These are phyloP conservation scores for Craniophora ligustri DNA, from an alignment of 2,888 invertebrate species.

Conservation along the genomic window DNA sequence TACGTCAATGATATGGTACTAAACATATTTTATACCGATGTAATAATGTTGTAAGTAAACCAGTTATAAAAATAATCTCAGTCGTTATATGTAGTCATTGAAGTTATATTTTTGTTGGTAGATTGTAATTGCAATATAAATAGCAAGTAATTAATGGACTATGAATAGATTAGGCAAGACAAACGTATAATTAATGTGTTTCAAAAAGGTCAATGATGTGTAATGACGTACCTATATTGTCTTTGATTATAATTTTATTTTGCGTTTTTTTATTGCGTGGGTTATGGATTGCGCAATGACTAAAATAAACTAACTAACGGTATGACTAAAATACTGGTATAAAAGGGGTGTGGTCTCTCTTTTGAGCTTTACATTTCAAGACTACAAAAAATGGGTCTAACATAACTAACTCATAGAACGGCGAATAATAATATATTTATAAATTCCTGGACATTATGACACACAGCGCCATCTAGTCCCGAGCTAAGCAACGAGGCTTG, in stretches of 20 bases:
- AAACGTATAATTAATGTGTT: slow-evolving; percentile 3
- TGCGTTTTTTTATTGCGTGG: slow-evolving; percentile 2
- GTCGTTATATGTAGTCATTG: slow-evolving; percentile 27
- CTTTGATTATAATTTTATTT: slow-evolving; percentile 8
- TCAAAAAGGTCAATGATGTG: slow-evolving; percentile 10
- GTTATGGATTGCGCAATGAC: background rate
- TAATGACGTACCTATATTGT: slow-evolving; percentile 10
- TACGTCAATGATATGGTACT: slow-evolving; percentile 61
- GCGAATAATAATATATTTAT: too few relatives aligned
- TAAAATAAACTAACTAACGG: too few relatives aligned
- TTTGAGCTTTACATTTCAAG: too few relatives aligned
- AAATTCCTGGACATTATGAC: too few relatives aligned
- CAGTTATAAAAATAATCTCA: slow-evolving; percentile 36
- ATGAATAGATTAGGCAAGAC: slow-evolving; percentile 31
- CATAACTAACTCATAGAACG: too few relatives aligned
- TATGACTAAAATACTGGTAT: too few relatives aligned
- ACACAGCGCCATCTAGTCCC: too few relatives aligned
- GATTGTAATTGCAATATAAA: slow-evolving; percentile 28
- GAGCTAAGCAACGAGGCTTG: too few relatives aligned
- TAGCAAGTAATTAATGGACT: slow-evolving; percentile 26
- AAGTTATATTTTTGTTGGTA: slow-evolving; percentile 33
- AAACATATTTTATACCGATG: slow-evolving; percentile 29
- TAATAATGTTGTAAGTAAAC: slow-evolving; percentile 43
- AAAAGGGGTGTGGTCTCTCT: too few relatives aligned
- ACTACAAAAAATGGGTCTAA: too few relatives aligned